These are phyloP conservation scores for Palloptera scutellata DNA, from an alignment of 2,888 invertebrate genomes.

Conservation along the genomic window DNA sequence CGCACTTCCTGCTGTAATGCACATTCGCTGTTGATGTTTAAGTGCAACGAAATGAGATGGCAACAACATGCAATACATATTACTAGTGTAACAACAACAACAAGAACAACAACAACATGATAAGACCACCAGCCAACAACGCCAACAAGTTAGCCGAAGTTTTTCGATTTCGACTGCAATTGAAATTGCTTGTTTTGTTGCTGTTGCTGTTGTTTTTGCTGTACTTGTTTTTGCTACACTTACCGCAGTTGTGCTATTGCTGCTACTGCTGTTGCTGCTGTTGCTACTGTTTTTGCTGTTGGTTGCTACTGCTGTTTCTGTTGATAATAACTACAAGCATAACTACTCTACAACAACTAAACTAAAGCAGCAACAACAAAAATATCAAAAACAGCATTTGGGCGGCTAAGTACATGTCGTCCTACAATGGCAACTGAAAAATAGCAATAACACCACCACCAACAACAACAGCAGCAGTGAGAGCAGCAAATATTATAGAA, in stretches of 20 bases:
- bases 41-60: no score
- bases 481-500: neutral
- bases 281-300: neutral
- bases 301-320: neutral
- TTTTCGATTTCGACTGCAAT: conserved; percentile 20
- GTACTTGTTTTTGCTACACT: neutral
- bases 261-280: neutral
- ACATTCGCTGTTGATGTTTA: no score
- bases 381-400: conserved; percentile 28
- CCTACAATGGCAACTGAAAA: no score
- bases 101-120: conserved; percentile 9
- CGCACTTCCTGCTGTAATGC: no score
- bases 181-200: conserved; percentile 14
- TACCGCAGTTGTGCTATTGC: neutral
- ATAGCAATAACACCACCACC: no score
- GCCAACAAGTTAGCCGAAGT: conserved; percentile 18
- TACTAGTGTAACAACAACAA: conserved; percentile 2
- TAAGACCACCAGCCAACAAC: neutral
- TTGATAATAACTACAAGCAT: conserved; percentile 17
- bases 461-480: no score
- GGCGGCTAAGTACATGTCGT: conserved; percentile 13
- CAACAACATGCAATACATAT: neutral
- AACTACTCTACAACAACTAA: conserved; percentile 17
- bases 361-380: conserved; percentile 14
- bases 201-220: conserved; percentile 13